Evolutionary conservation across 1,140 invertebrate species (phyloP).

Genomic region (Heliconius himera): DNA sequence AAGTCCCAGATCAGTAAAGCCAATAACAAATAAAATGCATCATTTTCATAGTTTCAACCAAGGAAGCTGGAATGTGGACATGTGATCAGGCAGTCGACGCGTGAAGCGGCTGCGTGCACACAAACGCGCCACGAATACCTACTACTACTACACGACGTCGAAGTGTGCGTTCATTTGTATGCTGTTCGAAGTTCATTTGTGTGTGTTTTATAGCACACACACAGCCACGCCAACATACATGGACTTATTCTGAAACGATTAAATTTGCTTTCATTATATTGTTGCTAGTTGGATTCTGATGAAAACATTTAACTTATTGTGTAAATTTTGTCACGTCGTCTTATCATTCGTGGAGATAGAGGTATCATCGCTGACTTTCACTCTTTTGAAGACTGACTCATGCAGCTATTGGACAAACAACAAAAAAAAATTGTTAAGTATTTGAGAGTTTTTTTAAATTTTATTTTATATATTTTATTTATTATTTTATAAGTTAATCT

Average conservation of each 20-base stretch:
- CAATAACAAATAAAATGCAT: slow-evolving; percentile 7
- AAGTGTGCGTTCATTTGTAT: slow-evolving; percentile 51
- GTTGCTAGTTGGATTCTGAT: slow-evolving; percentile 42
- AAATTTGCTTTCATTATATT: slow-evolving; percentile 27
- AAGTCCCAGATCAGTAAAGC: background rate
- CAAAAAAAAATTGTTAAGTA: no score
- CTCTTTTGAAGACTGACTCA: slow-evolving; percentile 5
- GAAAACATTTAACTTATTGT: slow-evolving; percentile 39
- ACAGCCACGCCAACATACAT: slow-evolving; percentile 24
- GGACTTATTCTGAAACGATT: slow-evolving; percentile 40
- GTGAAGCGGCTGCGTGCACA: slow-evolving; percentile 54
- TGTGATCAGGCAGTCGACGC: slow-evolving; percentile 64
- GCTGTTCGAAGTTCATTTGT: slow-evolving; percentile 42
- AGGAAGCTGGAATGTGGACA: slow-evolving; percentile 67
- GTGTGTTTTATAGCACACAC: slow-evolving; percentile 29
- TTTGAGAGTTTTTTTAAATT: no score
- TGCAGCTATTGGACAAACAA: no score
- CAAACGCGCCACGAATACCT: slow-evolving; percentile 32
- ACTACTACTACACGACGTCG: background rate
- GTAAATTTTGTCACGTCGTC: slow-evolving; percentile 40
- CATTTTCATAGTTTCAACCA: slow-evolving; percentile 40
- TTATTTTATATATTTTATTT: no score
- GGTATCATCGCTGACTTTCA: slow-evolving; percentile 17
- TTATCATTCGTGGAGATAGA: slow-evolving; percentile 32
- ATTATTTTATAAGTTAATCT: no score